Percentiles rank a stretch among this genome's conserved stretches.
phyloP scores from a whole-genome alignment of 2,113 vertebrate genomes.

The Upupa epops region DNA sequence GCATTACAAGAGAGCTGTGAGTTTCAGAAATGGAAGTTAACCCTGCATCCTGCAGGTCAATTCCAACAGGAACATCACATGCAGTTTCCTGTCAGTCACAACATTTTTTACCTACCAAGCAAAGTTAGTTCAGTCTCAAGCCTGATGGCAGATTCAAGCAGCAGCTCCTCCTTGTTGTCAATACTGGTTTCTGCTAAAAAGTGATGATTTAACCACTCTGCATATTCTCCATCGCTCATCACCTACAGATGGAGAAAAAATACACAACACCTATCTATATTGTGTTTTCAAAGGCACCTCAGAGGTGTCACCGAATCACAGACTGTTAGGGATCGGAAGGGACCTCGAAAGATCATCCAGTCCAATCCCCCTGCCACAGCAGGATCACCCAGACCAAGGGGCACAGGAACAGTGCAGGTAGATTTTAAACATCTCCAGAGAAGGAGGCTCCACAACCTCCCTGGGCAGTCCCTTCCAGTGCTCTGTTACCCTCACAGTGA shows the following conservation, averaged over 20 bases:
- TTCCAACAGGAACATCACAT: not conserved
- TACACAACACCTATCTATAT: accelerated
- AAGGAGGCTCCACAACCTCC: too few relatives aligned
- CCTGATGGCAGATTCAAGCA: conserved; percentile 83
- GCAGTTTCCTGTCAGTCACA: not conserved
- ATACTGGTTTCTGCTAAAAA: conserved; percentile 91
- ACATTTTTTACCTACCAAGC: conserved; percentile 78
- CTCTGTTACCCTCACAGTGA: too few relatives aligned
- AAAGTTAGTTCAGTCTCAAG: conserved; percentile 89
- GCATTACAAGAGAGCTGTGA: not conserved
- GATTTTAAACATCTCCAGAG: too few relatives aligned
- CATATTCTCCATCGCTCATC: conserved; percentile 85
- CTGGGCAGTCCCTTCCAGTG: too few relatives aligned
- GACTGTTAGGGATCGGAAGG: too few relatives aligned
- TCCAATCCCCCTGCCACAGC: too few relatives aligned
- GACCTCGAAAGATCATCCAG: too few relatives aligned
- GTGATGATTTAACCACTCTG: conserved; percentile 84
- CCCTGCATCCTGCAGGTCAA: not conserved
- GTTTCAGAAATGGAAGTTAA: not conserved
- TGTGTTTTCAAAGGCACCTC: not conserved
- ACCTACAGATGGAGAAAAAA: conserved; percentile 71
- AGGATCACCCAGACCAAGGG: too few relatives aligned
- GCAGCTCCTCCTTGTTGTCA: conserved; percentile 86
- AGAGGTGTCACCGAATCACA: not conserved
- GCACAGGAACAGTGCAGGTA: too few relatives aligned